Evolutionary conservation across 2,888 invertebrate genomes (phyloP).

Genomic region (Oxystoma pomonae): DNA sequence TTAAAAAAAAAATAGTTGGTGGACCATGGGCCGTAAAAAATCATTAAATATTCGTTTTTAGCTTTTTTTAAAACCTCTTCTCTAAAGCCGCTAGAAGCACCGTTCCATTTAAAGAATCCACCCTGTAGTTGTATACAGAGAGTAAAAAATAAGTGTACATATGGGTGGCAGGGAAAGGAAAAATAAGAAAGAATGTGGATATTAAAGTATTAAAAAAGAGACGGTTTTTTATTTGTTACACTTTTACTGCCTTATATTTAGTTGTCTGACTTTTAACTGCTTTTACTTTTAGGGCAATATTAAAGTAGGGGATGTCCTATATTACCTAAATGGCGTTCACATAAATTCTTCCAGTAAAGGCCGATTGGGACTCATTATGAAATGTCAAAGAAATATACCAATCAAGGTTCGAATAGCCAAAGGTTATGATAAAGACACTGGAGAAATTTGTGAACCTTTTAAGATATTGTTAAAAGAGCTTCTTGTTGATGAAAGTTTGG

Average conservation of each 20-base stretch:
- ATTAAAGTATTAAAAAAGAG: too few relatives aligned
- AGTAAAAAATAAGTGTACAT: too few relatives aligned
- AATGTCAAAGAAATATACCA: constrained; percentile 48
- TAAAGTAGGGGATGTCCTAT: constrained; percentile 59
- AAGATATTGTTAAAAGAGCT: constrained; percentile 38
- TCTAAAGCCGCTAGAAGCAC: too few relatives aligned
- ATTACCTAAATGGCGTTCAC: constrained; percentile 57
- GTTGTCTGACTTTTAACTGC: neutral
- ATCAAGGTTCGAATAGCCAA: constrained; percentile 52
- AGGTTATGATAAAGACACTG: constrained; percentile 46
- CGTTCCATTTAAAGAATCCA: too few relatives aligned
- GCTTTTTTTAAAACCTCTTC: too few relatives aligned
- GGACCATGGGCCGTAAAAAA: too few relatives aligned
- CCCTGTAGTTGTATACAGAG: too few relatives aligned
- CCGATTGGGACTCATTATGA: constrained; percentile 50
- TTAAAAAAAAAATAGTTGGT: too few relatives aligned
- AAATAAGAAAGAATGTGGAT: too few relatives aligned
- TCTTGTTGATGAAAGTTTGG: constrained; percentile 34
- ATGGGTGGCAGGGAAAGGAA: too few relatives aligned
- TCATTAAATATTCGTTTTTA: too few relatives aligned
- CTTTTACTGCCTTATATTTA: neutral
- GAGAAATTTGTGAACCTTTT: constrained; percentile 50
- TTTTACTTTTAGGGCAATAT: constrained; percentile 53
- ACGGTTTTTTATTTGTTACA: too few relatives aligned
- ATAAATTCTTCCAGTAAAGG: constrained; percentile 50